Evolutionary conservation across 1,140 invertebrate genomes (phyloP), one percentile per base, ranked within the genome.

Genomic region (Tenebrio molitor): DNA sequence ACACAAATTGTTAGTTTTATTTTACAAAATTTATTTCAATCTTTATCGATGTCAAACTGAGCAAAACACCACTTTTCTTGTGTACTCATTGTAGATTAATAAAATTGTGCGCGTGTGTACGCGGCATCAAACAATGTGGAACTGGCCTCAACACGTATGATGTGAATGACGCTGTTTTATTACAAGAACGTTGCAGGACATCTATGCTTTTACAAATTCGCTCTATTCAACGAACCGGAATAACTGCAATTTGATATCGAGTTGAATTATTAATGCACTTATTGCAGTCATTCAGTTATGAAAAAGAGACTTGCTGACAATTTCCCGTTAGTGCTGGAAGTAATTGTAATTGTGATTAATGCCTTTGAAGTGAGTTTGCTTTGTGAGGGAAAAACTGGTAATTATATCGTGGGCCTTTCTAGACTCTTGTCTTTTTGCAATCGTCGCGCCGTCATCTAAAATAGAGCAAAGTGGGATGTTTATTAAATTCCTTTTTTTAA

Each of bases 201-300:
- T 50, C 19, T 16, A 16, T n/a, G 29, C 50, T 58, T 39, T 39
- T 25, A 58, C 15, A 58, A 65, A 65, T 65, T 65, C 21, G 33
- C 21, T 65, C 34, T 39, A 41, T 44, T 65, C 67, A 50, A 14
- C 46, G 67, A 69, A 50, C 67, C 33, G 42, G 67, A 69, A 69
- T 69, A 69, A 69, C 67, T 69, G 67, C 67, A 69, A 58, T 69
- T 69, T 69, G 46, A 69, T 69, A 69, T 16, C 67, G 21, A 21
- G 64, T n/a, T 15, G 42, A 69, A 33, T 53, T 69, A 69, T 69
- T 69, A 69, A 58, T 58, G 50, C 23, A 29, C 50, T 58, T 58
- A 58, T 58, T 29, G 50, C 50, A 25, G 50, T n/a, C 50, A 12
- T 23, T 58, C 50, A 50, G 21, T 58, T 58, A 29, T 58, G 23